These are phyloP conservation scores for Synergus japonicus DNA, from an alignment of 2,888 invertebrate genomes.

Conservation along the genomic window DNA sequence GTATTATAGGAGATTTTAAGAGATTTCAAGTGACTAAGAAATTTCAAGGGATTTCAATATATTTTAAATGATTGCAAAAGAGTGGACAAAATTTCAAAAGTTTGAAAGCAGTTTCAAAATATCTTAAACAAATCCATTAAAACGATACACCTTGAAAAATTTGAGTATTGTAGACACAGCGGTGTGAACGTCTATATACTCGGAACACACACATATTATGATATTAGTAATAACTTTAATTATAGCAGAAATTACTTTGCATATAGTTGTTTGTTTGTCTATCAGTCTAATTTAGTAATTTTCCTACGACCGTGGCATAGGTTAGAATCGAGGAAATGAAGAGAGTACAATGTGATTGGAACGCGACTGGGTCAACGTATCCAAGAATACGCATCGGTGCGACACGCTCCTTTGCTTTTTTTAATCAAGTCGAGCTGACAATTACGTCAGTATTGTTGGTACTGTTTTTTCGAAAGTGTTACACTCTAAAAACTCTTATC, in stretches of 20 bases:
- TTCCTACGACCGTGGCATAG: constrained; percentile 18
- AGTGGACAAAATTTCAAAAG: background rate
- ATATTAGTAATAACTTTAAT: background rate
- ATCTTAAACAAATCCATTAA: no score
- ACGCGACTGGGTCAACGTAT: constrained; percentile 63
- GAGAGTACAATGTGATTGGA: constrained; percentile 60
- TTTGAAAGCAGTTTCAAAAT: background rate
- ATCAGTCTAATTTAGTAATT: background rate
- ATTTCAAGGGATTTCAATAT: no score
- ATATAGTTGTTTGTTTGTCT: background rate
- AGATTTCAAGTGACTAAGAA: no score
- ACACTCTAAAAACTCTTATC: constrained; percentile 34
- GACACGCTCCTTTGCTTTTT: constrained; percentile 50
- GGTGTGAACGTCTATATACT: no score
- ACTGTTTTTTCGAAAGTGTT: constrained; percentile 43
- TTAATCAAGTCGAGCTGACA: constrained; percentile 63
- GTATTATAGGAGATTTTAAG: no score
- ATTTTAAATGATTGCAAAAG: no score
- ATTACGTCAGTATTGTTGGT: constrained; percentile 59
- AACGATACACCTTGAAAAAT: no score
- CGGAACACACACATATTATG: background rate
- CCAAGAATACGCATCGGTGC: constrained; percentile 68
- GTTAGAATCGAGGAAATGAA: constrained; percentile 47
- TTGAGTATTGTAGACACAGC: no score
- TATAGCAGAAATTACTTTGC: background rate